Evolutionary conservation across 2,797 vertebrate genomes (phyloP), one percentile per base, ranked within the genome.

Genomic region (Cygnus olor): DNA sequence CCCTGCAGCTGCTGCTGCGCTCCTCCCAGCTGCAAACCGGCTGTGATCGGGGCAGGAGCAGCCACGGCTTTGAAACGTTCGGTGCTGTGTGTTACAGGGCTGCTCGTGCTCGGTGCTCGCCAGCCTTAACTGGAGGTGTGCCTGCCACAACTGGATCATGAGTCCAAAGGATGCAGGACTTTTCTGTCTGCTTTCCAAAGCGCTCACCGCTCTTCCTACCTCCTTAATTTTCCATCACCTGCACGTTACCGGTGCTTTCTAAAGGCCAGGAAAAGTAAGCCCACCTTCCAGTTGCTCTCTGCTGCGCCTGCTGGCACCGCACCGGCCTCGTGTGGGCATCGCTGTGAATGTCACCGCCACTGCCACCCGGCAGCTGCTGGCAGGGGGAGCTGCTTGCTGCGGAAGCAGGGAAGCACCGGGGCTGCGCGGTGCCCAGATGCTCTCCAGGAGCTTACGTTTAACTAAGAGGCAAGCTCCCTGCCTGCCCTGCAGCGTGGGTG

Each of bases 151-250:
- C 47, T 32, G 65, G 79, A 86, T 65, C 19, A 49, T 0, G 0
- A 17, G 30, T 21, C 74, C 36, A 15, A 36, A 85, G 77, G 57
- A 8, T 6, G 14, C 2, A 0, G 58, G 77, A 38, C 45, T 89
- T 63, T 72, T 24, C 44, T 76, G 22, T 57, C 69, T 47, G 57
- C 53, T 76, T 36, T 60, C 70, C 73, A 24, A 24, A 73, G 22
- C 0, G 0, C 22, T 65, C 0, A 0, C 51, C 1, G 0, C 0
- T 0, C 34, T 79, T 92, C 80, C 38, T 53, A 12, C 9, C 27
- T 64, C 44, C 1, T 3, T 45, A 56, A 28, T 57, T 85, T 80
- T 72, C 54, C 56, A 27, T 70, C 73, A 32, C 51, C 18, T 79
- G 61, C 14, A 54, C 60, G 24, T 85, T 79, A 28, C 30, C 21